Percentiles rank a stretch among this genome's conserved stretches.
Evolutionary conservation across 2,113 vertebrate species (phyloP).

Genomic region (Xiphias gladius): DNA sequence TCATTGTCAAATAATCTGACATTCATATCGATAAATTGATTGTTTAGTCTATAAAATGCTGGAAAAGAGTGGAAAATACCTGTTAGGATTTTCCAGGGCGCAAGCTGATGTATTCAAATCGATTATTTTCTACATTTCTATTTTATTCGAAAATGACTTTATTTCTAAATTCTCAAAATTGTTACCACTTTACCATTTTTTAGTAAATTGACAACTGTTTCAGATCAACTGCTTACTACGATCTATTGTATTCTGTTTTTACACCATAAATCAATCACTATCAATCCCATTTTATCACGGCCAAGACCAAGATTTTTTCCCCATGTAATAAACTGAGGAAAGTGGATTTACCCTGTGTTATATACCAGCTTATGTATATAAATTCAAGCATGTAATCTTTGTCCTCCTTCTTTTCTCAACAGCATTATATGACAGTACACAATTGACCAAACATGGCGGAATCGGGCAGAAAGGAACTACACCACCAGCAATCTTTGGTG

Average conservation of each 20-base stretch:
- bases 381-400: background rate
- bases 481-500: background rate
- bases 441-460: too few species aligned
- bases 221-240: background rate
- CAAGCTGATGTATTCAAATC: too few species aligned
- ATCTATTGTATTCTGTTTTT: background rate
- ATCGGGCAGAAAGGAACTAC: accelerated
- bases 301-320: background rate
- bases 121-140: too few species aligned
- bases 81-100: too few species aligned
- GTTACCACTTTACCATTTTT: background rate
- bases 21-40: background rate
- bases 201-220: background rate
- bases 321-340: background rate
- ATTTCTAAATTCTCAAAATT: background rate
- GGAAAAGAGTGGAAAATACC: background rate
- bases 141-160: background rate
- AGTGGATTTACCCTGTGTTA: too few species aligned
- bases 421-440: background rate
- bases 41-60: background rate
- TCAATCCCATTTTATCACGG: too few species aligned
- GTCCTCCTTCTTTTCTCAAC: background rate
- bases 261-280: background rate
- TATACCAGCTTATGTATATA: background rate
- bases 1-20: background rate